Evolutionary conservation across 2,113 vertebrate genomes (phyloP).

Genomic region (Burhinus oedicnemus): DNA sequence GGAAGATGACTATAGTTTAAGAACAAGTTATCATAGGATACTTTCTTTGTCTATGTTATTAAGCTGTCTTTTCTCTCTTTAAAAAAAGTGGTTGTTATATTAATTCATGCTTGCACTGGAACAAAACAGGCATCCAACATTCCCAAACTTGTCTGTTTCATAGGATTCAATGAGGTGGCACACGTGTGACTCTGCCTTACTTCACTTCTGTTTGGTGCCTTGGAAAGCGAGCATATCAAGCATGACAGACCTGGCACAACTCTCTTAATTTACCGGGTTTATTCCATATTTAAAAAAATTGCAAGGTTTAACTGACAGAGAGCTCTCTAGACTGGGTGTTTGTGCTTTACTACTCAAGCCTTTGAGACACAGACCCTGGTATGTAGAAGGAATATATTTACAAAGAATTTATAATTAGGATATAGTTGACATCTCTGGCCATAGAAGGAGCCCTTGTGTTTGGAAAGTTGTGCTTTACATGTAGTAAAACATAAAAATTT

Average conservation of each 20-base stretch:
- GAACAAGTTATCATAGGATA: neutral
- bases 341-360: neutral
- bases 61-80: neutral
- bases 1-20: neutral
- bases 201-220: neutral
- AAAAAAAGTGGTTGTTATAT: neutral
- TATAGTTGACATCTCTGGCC: neutral
- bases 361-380: neutral
- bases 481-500: neutral
- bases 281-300: neutral
- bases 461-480: neutral
- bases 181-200: neutral
- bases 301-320: neutral
- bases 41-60: neutral
- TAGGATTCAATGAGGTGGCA: neutral
- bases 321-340: neutral
- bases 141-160: neutral
- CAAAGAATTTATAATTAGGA: conserved; percentile 1
- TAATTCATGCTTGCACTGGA: neutral
- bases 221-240: neutral
- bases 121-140: neutral
- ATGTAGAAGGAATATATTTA: neutral
- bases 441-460: neutral
- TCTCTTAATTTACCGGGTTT: neutral
- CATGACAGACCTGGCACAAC: neutral